These are phyloP conservation scores for Stegodyphus mimosarum DNA, from an alignment of 1,140 invertebrate species.

Conservation along the genomic window DNA sequence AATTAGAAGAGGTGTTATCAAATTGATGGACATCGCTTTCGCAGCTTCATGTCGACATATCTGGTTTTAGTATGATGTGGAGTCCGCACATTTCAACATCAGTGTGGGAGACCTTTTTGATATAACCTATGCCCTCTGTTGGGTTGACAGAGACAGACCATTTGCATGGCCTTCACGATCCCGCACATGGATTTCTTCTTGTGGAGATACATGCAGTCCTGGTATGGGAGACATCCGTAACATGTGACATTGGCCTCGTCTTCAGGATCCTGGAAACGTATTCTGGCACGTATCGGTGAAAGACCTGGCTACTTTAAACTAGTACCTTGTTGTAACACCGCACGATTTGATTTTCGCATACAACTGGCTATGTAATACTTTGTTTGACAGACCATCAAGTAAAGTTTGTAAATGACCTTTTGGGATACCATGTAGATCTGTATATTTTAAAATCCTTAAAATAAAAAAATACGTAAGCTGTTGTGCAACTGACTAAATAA, in stretches of 20 bases:
- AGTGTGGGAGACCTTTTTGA: neutral
- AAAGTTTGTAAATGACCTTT: neutral
- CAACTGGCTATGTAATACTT: neutral
- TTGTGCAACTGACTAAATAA: too few species aligned
- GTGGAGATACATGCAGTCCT: constrained; percentile 1
- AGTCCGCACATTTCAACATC: neutral
- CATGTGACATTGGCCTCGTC: neutral
- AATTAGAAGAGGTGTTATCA: neutral
- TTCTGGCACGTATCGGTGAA: neutral
- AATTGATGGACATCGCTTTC: neutral
- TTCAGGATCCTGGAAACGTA: neutral
- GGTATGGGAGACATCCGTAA: neutral
- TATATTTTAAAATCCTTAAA: too few species aligned
- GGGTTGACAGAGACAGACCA: neutral
- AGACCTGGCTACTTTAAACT: neutral
- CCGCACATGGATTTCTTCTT: neutral
- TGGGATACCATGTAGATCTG: too few species aligned
- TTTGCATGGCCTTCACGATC: neutral
- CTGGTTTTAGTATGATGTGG: neutral
- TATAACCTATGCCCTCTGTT: neutral
- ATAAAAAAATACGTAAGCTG: too few species aligned
- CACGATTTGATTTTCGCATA: neutral
- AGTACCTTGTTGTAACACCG: neutral
- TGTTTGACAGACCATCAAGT: neutral
- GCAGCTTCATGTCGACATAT: neutral